Conservation (phyloP, 2,888 invertebrate genomes). For the Chouioia cunea region DNA sequence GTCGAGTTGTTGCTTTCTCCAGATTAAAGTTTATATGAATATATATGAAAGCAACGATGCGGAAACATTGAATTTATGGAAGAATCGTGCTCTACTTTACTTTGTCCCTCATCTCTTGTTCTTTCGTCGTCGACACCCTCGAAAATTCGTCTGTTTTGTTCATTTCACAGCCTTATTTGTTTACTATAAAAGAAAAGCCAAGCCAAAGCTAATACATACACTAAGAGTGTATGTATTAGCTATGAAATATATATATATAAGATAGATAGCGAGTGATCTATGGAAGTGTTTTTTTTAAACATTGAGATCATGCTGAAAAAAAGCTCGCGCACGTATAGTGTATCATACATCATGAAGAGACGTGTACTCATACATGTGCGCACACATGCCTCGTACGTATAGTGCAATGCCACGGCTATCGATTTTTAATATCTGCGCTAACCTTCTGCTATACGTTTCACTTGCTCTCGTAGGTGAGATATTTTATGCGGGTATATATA, state of each 20-base stretch:
- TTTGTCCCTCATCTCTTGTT: constrained; percentile 1
- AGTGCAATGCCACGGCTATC: constrained; percentile 17
- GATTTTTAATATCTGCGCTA: constrained; percentile 39
- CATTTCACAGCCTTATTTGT: constrained; percentile 41
- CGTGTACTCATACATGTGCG: too few relatives aligned
- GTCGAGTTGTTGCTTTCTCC: constrained; percentile 9
- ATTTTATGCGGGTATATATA: constrained; percentile 14
- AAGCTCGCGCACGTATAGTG: neutral
- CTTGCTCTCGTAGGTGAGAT: constrained; percentile 2
- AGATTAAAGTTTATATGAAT: constrained; percentile 1
- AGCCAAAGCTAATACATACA: constrained; percentile 14
- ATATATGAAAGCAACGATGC: constrained; percentile 24
- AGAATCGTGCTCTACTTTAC: constrained; percentile 18
- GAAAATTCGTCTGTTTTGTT: constrained; percentile 5
- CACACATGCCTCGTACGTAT: neutral
- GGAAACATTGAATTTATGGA: constrained; percentile 36
- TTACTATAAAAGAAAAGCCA: constrained; percentile 20
- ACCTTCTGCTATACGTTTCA: constrained; percentile 40
- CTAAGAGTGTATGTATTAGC: constrained; percentile 8
- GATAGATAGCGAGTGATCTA: neutral
- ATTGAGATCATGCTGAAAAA: neutral
- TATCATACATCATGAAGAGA: too few relatives aligned
- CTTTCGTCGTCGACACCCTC: neutral
- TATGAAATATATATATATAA: constrained; percentile 11
- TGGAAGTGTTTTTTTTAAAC: neutral